Evolutionary conservation across 2,113 vertebrate genomes (phyloP).

Genomic region (Leptocoma aspasia): DNA sequence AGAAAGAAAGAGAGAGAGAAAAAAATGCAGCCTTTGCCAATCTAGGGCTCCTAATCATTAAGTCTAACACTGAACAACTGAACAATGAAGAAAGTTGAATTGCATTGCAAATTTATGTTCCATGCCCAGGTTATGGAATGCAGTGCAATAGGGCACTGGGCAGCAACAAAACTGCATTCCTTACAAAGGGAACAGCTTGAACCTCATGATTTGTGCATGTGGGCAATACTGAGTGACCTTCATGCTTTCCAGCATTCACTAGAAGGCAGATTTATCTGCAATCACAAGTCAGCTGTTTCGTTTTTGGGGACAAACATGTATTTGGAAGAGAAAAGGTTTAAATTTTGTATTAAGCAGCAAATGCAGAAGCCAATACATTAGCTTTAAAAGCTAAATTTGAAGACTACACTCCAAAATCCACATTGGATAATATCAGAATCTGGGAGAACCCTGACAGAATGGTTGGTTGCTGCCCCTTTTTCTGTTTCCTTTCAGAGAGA

Average conservation of each 20-base stretch:
- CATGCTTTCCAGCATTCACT: not conserved
- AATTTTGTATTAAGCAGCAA: not conserved
- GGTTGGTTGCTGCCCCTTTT: not conserved
- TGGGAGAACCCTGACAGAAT: not conserved
- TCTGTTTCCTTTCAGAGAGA: not conserved
- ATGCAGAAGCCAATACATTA: not conserved
- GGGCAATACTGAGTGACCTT: slow-evolving; percentile 26
- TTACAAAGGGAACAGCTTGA: slow-evolving; percentile 15
- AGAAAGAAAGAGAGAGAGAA: too few relatives aligned
- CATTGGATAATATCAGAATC: not conserved
- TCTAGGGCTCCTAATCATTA: not conserved
- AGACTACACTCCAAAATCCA: not conserved
- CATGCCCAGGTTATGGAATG: slow-evolving; percentile 40
- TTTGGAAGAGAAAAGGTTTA: not conserved
- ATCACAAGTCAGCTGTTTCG: not conserved
- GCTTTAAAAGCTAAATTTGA: not conserved
- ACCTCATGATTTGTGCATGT: slow-evolving; percentile 17
- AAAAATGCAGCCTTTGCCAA: not conserved
- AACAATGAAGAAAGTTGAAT: slow-evolving; percentile 37
- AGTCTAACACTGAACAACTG: not conserved
- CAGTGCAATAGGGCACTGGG: slow-evolving; percentile 13
- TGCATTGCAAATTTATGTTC: slow-evolving; percentile 41
- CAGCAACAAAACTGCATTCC: slow-evolving; percentile 17
- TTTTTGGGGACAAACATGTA: not conserved
- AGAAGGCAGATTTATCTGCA: slow-evolving; percentile 10